Percentiles rank a stretch among this genome's conserved stretches.
These are phyloP conservation scores for Megamerina dolium DNA, from an alignment of 2,888 invertebrate genomes.

Conservation along the genomic window DNA sequence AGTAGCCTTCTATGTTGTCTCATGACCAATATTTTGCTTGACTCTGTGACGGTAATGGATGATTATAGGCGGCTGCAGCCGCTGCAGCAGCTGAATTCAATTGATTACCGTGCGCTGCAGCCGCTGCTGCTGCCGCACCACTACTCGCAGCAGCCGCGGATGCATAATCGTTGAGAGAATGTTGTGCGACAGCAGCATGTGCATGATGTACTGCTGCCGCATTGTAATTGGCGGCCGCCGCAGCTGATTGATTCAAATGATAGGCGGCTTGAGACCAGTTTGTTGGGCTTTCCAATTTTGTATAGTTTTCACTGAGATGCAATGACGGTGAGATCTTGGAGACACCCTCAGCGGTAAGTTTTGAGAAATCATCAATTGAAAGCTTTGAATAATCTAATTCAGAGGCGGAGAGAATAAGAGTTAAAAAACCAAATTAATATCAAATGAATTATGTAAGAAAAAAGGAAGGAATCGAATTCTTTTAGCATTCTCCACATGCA, in stretches of 20 bases:
- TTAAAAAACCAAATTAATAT: too few species aligned
- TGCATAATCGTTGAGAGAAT: slow-evolving; percentile 38
- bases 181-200: slow-evolving; percentile 33
- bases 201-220: slow-evolving; percentile 36
- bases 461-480: too few species aligned
- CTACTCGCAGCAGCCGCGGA: slow-evolving; percentile 25
- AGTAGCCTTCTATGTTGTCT: too few species aligned
- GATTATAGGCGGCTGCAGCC: slow-evolving; percentile 40
- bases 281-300: slow-evolving; percentile 41
- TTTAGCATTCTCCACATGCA: too few species aligned
- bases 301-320: slow-evolving; percentile 43
- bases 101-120: slow-evolving; percentile 36
- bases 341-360: slow-evolving; percentile 47
- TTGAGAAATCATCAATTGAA: slow-evolving; percentile 51
- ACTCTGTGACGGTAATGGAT: slow-evolving; percentile 40
- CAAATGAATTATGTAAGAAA: too few species aligned
- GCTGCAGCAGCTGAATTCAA: slow-evolving; percentile 29
- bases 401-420: not conserved
- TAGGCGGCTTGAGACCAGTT: slow-evolving; percentile 48
- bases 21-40: slow-evolving; percentile 47
- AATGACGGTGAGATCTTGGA: slow-evolving; percentile 48
- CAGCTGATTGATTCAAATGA: slow-evolving; percentile 44
- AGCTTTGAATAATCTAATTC: slow-evolving; percentile 57
- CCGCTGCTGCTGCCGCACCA: slow-evolving; percentile 26
- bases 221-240: slow-evolving; percentile 42